Conservation (phyloP, 1,140 invertebrate genomes). For the Musca domestica region DNA sequence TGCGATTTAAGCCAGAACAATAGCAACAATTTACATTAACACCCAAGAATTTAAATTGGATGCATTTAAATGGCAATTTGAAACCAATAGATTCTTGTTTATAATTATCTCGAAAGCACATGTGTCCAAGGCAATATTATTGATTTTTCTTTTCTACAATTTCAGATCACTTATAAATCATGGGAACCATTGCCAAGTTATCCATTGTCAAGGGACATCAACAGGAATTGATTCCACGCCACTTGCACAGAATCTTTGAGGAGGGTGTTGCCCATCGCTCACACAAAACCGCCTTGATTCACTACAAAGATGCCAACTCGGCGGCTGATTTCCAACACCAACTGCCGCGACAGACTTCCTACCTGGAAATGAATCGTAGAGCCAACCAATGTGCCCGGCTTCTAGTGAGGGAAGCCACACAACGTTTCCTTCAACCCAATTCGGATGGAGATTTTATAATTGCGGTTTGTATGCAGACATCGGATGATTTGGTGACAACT, state of each 20-base stretch:
- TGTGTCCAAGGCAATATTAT: no score
- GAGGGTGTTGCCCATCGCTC: slow-evolving; percentile 47
- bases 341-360: slow-evolving; percentile 54
- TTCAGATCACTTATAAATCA: slow-evolving; percentile 34
- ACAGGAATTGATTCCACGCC: slow-evolving; percentile 48
- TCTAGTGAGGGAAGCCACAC: slow-evolving; percentile 55
- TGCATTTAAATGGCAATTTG: no score
- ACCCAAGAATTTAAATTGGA: no score
- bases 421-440: slow-evolving; percentile 55
- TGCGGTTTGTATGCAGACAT: slow-evolving; percentile 74
- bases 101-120: no score
- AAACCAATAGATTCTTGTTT: no score
- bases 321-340: slow-evolving; percentile 35
- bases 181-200: slow-evolving; percentile 66
- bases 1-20: no score
- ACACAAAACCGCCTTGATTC: slow-evolving; percentile 59
- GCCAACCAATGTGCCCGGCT: slow-evolving; percentile 63
- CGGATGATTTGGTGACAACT: slow-evolving; percentile 66
- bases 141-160: no score
- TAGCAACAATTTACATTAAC: no score
- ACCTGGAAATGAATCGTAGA: slow-evolving; percentile 60
- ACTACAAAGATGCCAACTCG: slow-evolving; percentile 52
- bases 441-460: slow-evolving; percentile 67
- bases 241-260: slow-evolving; percentile 59
- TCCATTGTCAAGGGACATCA: slow-evolving; percentile 62